Base-by-base conservation (phyloP, 35 echinoderm and acorn worm species). In the Apostichopus japonicus region DNA sequence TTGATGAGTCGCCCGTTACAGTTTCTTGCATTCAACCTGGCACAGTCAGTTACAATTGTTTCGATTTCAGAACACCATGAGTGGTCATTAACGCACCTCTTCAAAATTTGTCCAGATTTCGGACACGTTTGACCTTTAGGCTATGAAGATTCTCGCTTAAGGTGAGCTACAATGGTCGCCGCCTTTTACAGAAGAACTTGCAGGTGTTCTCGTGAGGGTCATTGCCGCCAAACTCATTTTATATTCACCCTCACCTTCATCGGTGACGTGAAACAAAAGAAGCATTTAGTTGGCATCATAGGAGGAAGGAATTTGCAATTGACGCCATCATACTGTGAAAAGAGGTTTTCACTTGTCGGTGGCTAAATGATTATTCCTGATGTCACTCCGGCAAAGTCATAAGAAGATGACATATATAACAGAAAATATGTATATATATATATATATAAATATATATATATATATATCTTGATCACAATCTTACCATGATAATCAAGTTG, bases 81-180 rank as follows among this genome's bases (percentile, higher is more conserved):
- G 86, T 53, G 86, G 86, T 89, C 21, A 89, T 89, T 89, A 89
- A 25, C 79, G 14, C 33, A 72, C 22, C 86, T 89, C 25, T 89
- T 72, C 27, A 89, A 89, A 89, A 89, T 89, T 89, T 89, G 86
- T 89, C 86, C 86, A 89, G 44, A 82, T 89, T 89, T 73, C 86
- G 86, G 86, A 59, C 86, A 73, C 44, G 56, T 58, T 59, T 84
- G 81, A 84, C 81, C 81, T 84, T 84, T 59, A 23, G 63, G 86
- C 21, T 23, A 5, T 89, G 6, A 72, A 33, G 56, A 10, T 63
- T 72, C 21, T 89, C 23, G 71, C 24, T 16, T 14, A 27, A 89
- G 59, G 86, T 89, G 86, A 71, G 67, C 23, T 72, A 51, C 61
- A 72, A 89, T 14, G 65, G 13, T 19, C 24, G 86, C 86, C 11